Evolutionary conservation across 2,888 invertebrate species (phyloP).

Genomic region (Acleris cristana): DNA sequence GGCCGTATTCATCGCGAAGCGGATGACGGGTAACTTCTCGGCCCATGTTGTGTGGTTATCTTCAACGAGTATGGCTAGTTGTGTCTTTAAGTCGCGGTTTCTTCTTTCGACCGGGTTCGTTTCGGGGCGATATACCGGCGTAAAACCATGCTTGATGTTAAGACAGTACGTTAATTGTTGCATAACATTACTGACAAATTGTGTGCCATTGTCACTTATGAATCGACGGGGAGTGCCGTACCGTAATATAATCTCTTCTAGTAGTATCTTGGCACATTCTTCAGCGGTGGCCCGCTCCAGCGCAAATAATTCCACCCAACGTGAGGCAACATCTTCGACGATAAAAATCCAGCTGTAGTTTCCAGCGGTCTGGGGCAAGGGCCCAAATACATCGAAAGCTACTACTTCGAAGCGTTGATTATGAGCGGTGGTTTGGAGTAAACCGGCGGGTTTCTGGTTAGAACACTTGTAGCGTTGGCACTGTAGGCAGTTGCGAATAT

Average conservation of each 20-base stretch:
- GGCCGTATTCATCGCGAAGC: conserved; percentile 40
- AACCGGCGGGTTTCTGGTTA: conserved; percentile 48
- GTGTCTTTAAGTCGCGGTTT: conserved; percentile 43
- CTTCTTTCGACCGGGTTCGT: conserved; percentile 53
- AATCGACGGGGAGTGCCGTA: conserved; percentile 50
- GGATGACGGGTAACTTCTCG: conserved; percentile 32
- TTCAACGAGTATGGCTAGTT: conserved; percentile 39
- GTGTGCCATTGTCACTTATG: conserved; percentile 54
- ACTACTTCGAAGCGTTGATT: conserved; percentile 43
- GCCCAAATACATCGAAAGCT: conserved; percentile 45
- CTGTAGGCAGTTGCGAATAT: conserved; percentile 14
- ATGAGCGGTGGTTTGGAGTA: conserved; percentile 44
- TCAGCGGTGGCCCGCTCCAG: conserved; percentile 40
- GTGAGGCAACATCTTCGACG: conserved; percentile 39
- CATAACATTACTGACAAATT: conserved; percentile 53
- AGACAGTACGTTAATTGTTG: conserved; percentile 50
- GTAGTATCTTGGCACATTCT: conserved; percentile 35
- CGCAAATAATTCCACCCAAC: conserved; percentile 46
- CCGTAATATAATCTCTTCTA: conserved; percentile 43
- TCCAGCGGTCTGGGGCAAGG: conserved; percentile 38
- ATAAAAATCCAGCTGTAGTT: conserved; percentile 43
- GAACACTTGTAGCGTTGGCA: conserved; percentile 47
- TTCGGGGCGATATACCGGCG: conserved; percentile 49
- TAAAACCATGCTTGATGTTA: conserved; percentile 46
- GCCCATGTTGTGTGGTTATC: conserved; percentile 43